These are phyloP conservation scores for Oscheius onirici DNA, from an alignment of 2,888 invertebrate species.

Conservation along the genomic window DNA sequence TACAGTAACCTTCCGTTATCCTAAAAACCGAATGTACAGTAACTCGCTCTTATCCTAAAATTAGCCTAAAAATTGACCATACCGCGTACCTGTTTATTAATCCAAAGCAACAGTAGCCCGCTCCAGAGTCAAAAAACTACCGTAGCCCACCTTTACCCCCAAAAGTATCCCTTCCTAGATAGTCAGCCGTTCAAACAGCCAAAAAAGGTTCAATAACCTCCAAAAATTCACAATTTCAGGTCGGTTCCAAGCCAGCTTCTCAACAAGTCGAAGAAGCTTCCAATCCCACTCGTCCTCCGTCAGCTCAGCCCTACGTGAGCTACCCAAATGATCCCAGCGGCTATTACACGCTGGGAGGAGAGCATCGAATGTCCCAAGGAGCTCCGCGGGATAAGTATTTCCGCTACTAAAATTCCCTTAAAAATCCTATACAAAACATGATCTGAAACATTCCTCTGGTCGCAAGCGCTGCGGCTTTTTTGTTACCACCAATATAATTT, in stretches of 20 bases:
- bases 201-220: too few species aligned
- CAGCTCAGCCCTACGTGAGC: constrained; percentile 64
- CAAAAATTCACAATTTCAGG: constrained; percentile 58
- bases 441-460: constrained; percentile 24
- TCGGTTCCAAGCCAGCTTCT: constrained; percentile 68
- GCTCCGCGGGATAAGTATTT: constrained; percentile 24
- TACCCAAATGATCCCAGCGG: constrained; percentile 70
- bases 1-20: too few species aligned
- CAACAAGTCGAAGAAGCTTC: constrained; percentile 65
- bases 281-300: constrained; percentile 43
- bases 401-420: constrained; percentile 22
- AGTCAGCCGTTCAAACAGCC: too few species aligned
- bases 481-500: neutral
- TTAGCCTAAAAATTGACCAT: too few species aligned
- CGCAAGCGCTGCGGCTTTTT: constrained; percentile 28
- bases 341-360: constrained; percentile 70
- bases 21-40: too few species aligned
- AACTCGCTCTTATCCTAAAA: too few species aligned
- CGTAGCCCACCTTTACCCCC: too few species aligned
- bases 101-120: too few species aligned
- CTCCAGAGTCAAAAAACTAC: too few species aligned
- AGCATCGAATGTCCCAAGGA: constrained; percentile 39
- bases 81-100: too few species aligned
- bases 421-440: neutral
- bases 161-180: too few species aligned